Evolutionary conservation across 2,113 vertebrate genomes (phyloP).

Genomic region (Scopus umbretta): DNA sequence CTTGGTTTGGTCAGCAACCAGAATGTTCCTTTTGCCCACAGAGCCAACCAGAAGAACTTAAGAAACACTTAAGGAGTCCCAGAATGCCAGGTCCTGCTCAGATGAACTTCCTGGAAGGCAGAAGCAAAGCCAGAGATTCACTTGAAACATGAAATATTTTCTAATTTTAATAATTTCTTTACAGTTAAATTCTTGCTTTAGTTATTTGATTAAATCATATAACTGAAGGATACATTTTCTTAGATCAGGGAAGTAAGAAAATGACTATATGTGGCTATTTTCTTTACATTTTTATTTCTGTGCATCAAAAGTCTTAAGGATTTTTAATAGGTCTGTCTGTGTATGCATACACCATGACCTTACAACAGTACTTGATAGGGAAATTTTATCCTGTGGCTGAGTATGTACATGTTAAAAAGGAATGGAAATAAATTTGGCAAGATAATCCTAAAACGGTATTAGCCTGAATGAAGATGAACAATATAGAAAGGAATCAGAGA

Average conservation of each 20-base stretch:
- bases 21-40: background rate
- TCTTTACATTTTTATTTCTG: background rate
- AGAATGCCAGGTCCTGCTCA: background rate
- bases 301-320: background rate
- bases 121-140: background rate
- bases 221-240: background rate
- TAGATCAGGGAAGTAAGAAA: background rate
- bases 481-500: background rate
- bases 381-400: background rate
- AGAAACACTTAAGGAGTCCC: background rate
- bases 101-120: background rate
- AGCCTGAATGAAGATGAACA: background rate
- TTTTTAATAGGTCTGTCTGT: background rate
- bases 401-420: background rate
- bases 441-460: background rate
- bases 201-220: background rate
- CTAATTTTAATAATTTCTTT: background rate
- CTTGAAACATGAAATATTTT: background rate
- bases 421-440: background rate
- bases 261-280: background rate
- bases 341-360: background rate
- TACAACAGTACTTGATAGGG: background rate
- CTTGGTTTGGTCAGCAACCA: background rate
- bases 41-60: background rate
- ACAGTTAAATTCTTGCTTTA: background rate